Base-by-base conservation (phyloP, 1,140 invertebrate species). In the Caerostris darwini region DNA sequence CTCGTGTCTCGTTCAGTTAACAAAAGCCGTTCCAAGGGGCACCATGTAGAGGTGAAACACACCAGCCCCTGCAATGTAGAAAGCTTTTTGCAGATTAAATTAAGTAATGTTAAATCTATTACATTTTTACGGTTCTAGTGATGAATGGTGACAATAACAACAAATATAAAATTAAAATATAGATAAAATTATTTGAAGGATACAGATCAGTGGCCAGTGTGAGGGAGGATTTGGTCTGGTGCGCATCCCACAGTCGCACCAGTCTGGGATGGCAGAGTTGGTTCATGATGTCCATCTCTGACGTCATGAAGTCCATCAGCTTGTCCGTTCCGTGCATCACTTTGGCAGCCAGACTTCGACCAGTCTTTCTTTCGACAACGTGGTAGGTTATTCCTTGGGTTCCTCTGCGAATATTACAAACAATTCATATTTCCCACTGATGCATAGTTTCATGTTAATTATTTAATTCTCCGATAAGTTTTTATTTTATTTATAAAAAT, bases 201-300 rank as follows among this genome's bases (percentile, higher is more conserved):
- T 95, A 95, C 97, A 99, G 96, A 96, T 99, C 99, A 17, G 97
- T 97, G 50, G 99, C 97, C 3, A 99, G 96, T 8, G 98, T 98
- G 82, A 99, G 96, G 5, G 97, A 97, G 95, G 97, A 97, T 58
- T 98, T 97, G 71, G 97, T 98, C 95, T 99, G 98, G 95, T 98
- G 99, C 0, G 98, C 98, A 95, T 99, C 98, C 95, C 98, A 97
- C 6, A 99, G 96, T 8, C 98, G 97, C 89, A 99, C 97, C 0
- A 99, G 96, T 95, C 98, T 97, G 50, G 97, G 97, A 95, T 98
- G 97, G 81, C 95, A 95, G 58, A 99, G 96, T 94, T 97, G 96
- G 95, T 98, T 98, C 97, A 99, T 98, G 93, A 98, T 98, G 83
- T 99, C 98, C 95, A 99, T 96, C 96, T 99, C 99, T 95, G 98